Evolutionary conservation across 2,888 invertebrate genomes (phyloP).

Genomic region (Zootermopsis nevadensis): DNA sequence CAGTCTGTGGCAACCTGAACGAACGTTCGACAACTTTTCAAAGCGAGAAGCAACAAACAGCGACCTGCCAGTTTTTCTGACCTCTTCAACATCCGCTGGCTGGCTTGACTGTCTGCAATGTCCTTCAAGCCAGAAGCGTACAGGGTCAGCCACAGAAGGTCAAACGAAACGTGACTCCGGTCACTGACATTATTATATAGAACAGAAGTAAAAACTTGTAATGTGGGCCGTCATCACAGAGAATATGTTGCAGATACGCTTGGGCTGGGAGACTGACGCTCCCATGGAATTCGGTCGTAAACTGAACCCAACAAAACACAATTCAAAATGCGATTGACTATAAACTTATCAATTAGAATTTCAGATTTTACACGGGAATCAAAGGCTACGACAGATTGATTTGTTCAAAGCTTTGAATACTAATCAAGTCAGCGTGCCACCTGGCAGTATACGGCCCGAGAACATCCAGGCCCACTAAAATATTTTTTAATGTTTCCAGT

Average conservation of each 20-base stretch:
- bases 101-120: conserved; percentile 33
- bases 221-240: conserved; percentile 9
- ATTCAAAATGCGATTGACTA: no score
- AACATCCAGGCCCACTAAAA: no score
- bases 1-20: conserved; percentile 24
- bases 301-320: no score
- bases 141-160: conserved; percentile 42
- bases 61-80: conserved; percentile 42
- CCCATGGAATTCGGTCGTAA: no score
- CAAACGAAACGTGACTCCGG: conserved; percentile 36
- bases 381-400: no score
- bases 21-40: conserved; percentile 42
- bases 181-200: conserved; percentile 40
- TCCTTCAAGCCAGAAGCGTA: conserved; percentile 23
- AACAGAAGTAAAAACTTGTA: conserved; percentile 29
- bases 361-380: no score
- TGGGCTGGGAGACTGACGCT: neutral
- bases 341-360: no score
- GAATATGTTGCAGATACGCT: neutral
- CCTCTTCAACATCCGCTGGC: conserved; percentile 41
- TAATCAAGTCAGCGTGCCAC: no score
- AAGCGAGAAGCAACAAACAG: neutral
- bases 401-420: no score
- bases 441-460: no score
- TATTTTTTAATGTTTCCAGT: no score